Evolutionary conservation across 1,140 invertebrate genomes (phyloP).

Genomic region (Cylas formicarius): DNA sequence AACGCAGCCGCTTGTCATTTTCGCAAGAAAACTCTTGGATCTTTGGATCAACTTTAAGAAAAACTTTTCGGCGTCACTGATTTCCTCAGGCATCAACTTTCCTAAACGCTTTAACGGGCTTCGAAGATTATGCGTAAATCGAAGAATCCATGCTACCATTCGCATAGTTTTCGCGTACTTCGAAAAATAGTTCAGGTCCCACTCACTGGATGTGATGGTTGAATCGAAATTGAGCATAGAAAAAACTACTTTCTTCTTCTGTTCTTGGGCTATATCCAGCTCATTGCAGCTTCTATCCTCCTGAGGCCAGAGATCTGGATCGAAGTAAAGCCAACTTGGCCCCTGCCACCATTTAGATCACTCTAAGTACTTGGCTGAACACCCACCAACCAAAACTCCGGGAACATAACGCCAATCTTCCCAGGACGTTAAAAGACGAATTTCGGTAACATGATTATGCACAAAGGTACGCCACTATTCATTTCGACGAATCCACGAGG

Average conservation of each 20-base stretch:
- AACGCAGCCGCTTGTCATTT: constrained; percentile 12
- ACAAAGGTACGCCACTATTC: constrained; percentile 29
- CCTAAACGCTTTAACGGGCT: too few species aligned
- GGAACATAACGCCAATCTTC: constrained; percentile 38
- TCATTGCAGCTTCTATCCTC: not conserved
- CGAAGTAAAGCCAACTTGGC: constrained; percentile 30
- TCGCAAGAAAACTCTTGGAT: too few species aligned
- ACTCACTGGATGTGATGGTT: not conserved
- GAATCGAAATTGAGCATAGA: constrained; percentile 1
- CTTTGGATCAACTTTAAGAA: constrained; percentile 22
- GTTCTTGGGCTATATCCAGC: too few species aligned
- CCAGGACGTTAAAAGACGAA: constrained; percentile 27
- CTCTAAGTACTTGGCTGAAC: constrained; percentile 21
- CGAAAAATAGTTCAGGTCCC: constrained; percentile 19
- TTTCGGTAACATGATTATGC: constrained; percentile 35
- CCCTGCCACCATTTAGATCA: constrained; percentile 35
- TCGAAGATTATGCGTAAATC: constrained; percentile 29
- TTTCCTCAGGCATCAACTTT: constrained; percentile 20
- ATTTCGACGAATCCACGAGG: constrained; percentile 27
- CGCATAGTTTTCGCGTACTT: constrained; percentile 28
- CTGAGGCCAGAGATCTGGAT: constrained; percentile 19
- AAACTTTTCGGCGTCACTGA: constrained; percentile 22
- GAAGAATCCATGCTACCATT: constrained; percentile 27
- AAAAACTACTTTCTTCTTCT: too few species aligned
- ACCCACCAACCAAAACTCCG: constrained; percentile 37